A percentile compares a stretch with the other conserved stretches of the same genome.
phyloP scores from a whole-genome alignment of 2,113 vertebrate genomes.

The Charina bottae region DNA sequence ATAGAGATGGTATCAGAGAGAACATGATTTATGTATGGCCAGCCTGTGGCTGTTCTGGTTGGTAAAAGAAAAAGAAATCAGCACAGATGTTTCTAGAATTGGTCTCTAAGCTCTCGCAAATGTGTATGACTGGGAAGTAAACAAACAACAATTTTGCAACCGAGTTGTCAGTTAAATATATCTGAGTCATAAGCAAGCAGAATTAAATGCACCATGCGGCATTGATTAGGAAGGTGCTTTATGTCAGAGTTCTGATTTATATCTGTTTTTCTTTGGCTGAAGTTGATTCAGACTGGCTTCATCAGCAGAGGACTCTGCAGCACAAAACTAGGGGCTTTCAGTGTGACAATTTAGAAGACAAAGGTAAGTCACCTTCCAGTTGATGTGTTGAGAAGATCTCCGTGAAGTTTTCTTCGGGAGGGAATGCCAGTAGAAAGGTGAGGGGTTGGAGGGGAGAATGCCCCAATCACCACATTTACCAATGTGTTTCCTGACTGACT shows the following conservation, averaged over 20 bases:
- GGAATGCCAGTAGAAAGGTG: background rate
- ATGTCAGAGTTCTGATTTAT: background rate
- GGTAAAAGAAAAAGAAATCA: background rate
- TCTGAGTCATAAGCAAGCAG: slow-evolving; percentile 34
- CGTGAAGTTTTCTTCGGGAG: background rate
- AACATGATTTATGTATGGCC: background rate
- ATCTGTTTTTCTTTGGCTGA: background rate
- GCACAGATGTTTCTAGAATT: background rate
- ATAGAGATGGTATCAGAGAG: background rate
- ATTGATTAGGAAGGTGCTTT: slow-evolving; percentile 39
- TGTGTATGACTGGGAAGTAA: background rate
- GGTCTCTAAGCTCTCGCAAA: background rate
- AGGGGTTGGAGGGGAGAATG: no score
- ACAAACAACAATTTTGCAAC: background rate
- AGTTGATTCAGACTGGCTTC: background rate
- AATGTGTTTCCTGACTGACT: background rate
- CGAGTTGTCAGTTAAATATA: background rate
- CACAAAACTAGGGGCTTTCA: background rate
- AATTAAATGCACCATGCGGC: slow-evolving; percentile 43
- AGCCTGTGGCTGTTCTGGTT: background rate
- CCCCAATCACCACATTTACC: background rate
- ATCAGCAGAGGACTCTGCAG: background rate
- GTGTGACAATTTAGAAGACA: background rate
- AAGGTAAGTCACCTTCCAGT: background rate
- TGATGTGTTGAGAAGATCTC: background rate